Evolutionary conservation across 35 echinoderm and acorn worm genomes (phyloP).

Genomic region (Apostichopus californicus): DNA sequence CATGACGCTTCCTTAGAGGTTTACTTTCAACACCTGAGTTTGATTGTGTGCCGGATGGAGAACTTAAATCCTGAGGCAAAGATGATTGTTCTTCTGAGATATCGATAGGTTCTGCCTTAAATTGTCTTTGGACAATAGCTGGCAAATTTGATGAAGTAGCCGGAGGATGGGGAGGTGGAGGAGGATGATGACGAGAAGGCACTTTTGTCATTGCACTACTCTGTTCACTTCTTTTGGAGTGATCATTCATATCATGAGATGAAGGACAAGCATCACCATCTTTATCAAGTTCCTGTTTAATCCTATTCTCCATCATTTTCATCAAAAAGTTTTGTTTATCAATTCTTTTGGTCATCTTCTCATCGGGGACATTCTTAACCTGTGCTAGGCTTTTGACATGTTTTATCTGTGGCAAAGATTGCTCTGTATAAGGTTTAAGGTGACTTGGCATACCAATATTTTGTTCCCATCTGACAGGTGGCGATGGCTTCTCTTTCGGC

Average conservation of each 20-base stretch:
- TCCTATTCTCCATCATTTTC: conserved; percentile 50
- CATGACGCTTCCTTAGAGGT: conserved; percentile 1
- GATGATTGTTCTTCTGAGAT: neutral
- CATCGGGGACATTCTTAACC: neutral
- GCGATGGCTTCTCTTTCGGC: neutral
- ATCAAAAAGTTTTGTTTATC: conserved; percentile 2
- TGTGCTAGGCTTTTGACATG: conserved; percentile 50
- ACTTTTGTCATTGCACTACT: conserved; percentile 40
- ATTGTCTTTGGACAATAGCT: neutral
- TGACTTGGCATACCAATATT: neutral
- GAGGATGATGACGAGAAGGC: conserved; percentile 22
- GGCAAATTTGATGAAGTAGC: conserved; percentile 1
- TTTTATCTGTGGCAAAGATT: conserved; percentile 35
- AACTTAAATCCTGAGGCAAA: conserved; percentile 9
- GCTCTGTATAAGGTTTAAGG: neutral
- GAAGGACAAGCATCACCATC: conserved; percentile 1
- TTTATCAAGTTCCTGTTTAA: conserved; percentile 45
- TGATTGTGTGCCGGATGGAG: neutral
- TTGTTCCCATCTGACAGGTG: neutral
- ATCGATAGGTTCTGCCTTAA: conserved; percentile 14
- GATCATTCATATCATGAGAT: conserved; percentile 5
- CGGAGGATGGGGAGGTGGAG: neutral
- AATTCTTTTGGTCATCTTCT: neutral
- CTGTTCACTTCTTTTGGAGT: conserved; percentile 11
- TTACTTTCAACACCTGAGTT: neutral